Evolutionary conservation across 2,888 invertebrate species (phyloP).

Genomic region (Macrophya annulata): DNA sequence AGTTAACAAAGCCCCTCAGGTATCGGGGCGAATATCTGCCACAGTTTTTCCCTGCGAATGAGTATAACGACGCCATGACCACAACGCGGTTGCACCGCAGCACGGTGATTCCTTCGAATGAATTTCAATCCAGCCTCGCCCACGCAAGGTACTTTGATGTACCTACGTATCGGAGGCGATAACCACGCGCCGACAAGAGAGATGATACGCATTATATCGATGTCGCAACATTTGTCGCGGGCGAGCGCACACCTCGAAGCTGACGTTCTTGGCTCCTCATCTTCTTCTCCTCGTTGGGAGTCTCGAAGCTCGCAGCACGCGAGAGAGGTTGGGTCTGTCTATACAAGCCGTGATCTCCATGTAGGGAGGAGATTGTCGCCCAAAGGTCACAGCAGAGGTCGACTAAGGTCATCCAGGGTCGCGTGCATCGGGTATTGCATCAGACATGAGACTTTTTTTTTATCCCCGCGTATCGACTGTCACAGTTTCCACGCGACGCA

Average conservation of each 20-base stretch:
- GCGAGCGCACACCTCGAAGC: conserved; percentile 36
- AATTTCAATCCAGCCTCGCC: conserved; percentile 24
- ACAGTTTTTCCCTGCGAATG: background rate
- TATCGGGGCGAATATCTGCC: background rate
- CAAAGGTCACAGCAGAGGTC: conserved; percentile 56
- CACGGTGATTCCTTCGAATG: background rate
- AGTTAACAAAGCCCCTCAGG: background rate
- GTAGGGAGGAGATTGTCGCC: conserved; percentile 58
- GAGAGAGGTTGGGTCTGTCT: conserved; percentile 9
- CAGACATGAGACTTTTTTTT: conserved; percentile 39
- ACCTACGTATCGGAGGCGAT: conserved; percentile 27
- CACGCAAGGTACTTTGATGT: conserved; percentile 37
- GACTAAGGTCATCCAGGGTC: conserved; percentile 57
- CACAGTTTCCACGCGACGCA: conserved; percentile 49
- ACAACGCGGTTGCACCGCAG: background rate
- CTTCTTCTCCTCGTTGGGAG: background rate
- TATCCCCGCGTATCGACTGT: conserved; percentile 55
- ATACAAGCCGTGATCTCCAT: conserved; percentile 53
- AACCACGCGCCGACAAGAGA: conserved; percentile 54
- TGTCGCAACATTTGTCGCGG: conserved; percentile 59
- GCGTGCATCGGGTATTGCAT: conserved; percentile 55
- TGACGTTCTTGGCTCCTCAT: background rate
- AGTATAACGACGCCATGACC: background rate
- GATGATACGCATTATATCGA: conserved; percentile 58
- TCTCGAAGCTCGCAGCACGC: conserved; percentile 8